These are phyloP conservation scores for Operophtera brumata DNA, from an alignment of 2,888 invertebrate species.

Conservation along the genomic window DNA sequence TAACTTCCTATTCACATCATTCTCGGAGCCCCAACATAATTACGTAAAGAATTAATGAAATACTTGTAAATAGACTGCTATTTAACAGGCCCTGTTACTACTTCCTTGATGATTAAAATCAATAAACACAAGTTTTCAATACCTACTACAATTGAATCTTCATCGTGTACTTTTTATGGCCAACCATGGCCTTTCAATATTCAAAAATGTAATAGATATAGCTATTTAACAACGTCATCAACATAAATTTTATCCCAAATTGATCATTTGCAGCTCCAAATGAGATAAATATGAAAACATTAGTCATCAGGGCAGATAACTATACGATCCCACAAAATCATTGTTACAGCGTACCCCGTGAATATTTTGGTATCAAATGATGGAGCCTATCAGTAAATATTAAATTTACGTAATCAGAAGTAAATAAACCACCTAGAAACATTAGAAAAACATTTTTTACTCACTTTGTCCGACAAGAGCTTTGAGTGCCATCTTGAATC, in stretches of 20 bases:
- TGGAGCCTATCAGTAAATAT: background rate
- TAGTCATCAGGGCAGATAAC: conserved; percentile 53
- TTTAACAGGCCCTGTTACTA: background rate
- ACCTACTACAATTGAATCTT: background rate
- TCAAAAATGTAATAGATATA: background rate
- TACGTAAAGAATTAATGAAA: background rate
- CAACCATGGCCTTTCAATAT: background rate
- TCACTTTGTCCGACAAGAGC: conserved; percentile 93
- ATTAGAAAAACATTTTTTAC: conserved; percentile 62
- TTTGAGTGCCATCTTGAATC: conserved; percentile 91
- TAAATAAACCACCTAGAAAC: background rate
- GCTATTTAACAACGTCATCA: background rate
- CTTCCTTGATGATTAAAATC: no score
- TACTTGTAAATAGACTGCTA: background rate
- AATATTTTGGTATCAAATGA: background rate
- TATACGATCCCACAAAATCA: background rate
- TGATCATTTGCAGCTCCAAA: background rate
- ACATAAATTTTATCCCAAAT: background rate
- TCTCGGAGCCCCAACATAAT: background rate
- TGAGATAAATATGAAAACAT: conserved; percentile 37
- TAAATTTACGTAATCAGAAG: background rate
- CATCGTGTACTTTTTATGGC: background rate
- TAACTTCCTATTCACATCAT: conserved; percentile 36
- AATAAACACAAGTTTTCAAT: no score
- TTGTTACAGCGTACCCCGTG: background rate